A percentile compares a stretch with the other conserved stretches of the same genome.
Conservation (phyloP, 2,888 invertebrate species). For the Hydriomena furcata region DNA sequence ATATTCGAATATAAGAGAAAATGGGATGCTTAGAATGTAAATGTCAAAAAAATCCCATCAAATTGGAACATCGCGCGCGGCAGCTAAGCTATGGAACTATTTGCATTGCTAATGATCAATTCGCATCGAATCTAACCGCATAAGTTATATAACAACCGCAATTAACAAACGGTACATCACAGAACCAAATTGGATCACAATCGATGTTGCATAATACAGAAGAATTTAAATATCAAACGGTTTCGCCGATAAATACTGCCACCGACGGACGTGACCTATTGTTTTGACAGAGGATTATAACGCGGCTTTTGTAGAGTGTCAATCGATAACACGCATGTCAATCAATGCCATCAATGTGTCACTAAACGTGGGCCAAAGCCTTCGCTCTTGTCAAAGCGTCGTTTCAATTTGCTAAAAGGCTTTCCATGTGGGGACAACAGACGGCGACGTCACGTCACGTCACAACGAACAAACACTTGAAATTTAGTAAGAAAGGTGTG, state of each 20-base stretch:
- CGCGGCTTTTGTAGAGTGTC: slow-evolving; percentile 15
- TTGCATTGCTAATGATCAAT: slow-evolving; percentile 32
- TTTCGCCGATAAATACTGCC: slow-evolving; percentile 3
- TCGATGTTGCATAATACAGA: slow-evolving; percentile 30
- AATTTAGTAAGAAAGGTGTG: slow-evolving; percentile 51
- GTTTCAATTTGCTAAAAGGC: slow-evolving; percentile 68
- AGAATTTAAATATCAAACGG: slow-evolving; percentile 27
- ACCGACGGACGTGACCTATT: slow-evolving; percentile 11
- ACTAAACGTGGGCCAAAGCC: slow-evolving; percentile 31
- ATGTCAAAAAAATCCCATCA: slow-evolving; percentile 6
- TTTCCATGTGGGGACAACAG: slow-evolving; percentile 49
- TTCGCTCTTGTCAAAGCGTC: slow-evolving; percentile 50
- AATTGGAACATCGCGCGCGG: slow-evolving; percentile 6
- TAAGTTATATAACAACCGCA: slow-evolving; percentile 28
- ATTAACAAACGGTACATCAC: slow-evolving; percentile 25
- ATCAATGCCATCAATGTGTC: slow-evolving; percentile 37
- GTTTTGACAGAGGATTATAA: slow-evolving; percentile 23
- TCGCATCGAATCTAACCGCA: slow-evolving; percentile 24
- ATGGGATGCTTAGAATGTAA: not conserved
- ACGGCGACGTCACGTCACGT: slow-evolving; percentile 44
- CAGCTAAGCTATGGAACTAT: slow-evolving; percentile 18
- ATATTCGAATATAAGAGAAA: no score
- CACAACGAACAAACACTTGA: slow-evolving; percentile 50
- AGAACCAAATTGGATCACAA: slow-evolving; percentile 33
- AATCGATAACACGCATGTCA: slow-evolving; percentile 38